Percentiles rank a stretch among this genome's conserved stretches.
Conservation (phyloP, 2,113 vertebrate genomes). For the Myxocyprinus asiaticus region DNA sequence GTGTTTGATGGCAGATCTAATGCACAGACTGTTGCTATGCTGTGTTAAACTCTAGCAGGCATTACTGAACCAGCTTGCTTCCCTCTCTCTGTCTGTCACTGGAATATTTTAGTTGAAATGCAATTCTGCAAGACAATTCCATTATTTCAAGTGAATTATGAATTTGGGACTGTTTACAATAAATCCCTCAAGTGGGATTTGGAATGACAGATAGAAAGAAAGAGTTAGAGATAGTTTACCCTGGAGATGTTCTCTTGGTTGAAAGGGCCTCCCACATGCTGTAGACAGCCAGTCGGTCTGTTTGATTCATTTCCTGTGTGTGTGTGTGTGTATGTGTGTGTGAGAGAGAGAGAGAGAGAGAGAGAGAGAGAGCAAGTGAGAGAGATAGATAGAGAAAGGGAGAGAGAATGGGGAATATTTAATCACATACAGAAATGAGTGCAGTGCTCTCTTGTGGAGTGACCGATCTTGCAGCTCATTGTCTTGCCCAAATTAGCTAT, state of each 20-base stretch:
- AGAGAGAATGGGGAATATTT: slow-evolving; percentile 22
- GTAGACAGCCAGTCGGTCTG: slow-evolving; percentile 56
- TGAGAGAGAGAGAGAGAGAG: slow-evolving; percentile 3
- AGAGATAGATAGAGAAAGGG: not conserved
- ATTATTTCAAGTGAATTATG: slow-evolving; percentile 42
- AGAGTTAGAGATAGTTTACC: slow-evolving; percentile 42
- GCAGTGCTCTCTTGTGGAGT: slow-evolving; percentile 57
- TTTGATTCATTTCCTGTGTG: slow-evolving; percentile 50
- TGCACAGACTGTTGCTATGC: slow-evolving; percentile 5
- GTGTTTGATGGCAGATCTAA: not conserved
- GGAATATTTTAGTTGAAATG: slow-evolving; percentile 8
- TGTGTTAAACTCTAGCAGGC: not conserved
- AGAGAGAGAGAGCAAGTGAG: not conserved
- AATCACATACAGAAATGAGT: slow-evolving; percentile 49
- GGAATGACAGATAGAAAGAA: slow-evolving; percentile 34
- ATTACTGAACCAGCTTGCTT: not conserved
- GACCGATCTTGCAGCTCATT: slow-evolving; percentile 19
- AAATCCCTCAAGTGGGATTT: slow-evolving; percentile 36
- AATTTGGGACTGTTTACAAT: slow-evolving; percentile 41
- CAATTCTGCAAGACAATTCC: slow-evolving; percentile 40
- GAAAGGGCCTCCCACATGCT: slow-evolving; percentile 53
- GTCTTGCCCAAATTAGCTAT: not conserved
- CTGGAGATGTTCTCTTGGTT: slow-evolving; percentile 56
- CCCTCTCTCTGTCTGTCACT: not conserved
- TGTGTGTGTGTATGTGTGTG: slow-evolving; percentile 22